Base-by-base conservation (phyloP, 2,797 vertebrate genomes). In the Sebastes dallii region DNA sequence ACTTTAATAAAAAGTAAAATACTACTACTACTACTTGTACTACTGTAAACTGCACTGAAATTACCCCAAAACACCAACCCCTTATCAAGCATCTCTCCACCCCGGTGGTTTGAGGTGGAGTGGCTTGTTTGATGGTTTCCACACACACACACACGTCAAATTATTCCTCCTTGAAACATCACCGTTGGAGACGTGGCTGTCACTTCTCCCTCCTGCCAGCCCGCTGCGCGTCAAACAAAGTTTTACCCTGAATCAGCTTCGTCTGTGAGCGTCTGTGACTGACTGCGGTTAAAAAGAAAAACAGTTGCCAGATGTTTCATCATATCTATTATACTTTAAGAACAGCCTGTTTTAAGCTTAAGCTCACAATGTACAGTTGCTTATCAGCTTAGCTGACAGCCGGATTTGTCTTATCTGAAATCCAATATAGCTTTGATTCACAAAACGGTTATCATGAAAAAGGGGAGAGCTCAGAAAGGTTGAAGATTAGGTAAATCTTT, bases 251-350 rank as follows among this genome's bases (percentile, higher is more conserved):
- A 77, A 81, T 79, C 66, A 78, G 32, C 71, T 70, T 86, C 60
- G 50, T 81, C 75, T 66, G 20, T 66, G 69, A 62, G 58, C 16
- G 46, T 78, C 14, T 76, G 64, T 54, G 67, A 66, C 60, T 72
- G 79, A 72, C 58, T 66, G 39, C 6, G 58, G 12, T 29, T 61
- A 24, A 32, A 34, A 72, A 75, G 74, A 29, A 64, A 64, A 4
- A 3, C 29, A 8, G 30, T 85, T 87, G 52, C 77, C 77, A 88
- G 80, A 79, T 74, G 80, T 90, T 86, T 87, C 77, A 77, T 90
- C 79, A 84, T 81, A 67, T 56, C 25, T 30, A 25, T 70, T 67
- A 12, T 46, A 70, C 50, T 83, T 77, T 61, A 16, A 50, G 65
- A 74, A 58, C 30, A 42, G 42, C 3, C 73, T 64, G 80, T 72